phyloP scores from a whole-genome alignment of 2,888 invertebrate species.

The Notodonta ziczac region DNA sequence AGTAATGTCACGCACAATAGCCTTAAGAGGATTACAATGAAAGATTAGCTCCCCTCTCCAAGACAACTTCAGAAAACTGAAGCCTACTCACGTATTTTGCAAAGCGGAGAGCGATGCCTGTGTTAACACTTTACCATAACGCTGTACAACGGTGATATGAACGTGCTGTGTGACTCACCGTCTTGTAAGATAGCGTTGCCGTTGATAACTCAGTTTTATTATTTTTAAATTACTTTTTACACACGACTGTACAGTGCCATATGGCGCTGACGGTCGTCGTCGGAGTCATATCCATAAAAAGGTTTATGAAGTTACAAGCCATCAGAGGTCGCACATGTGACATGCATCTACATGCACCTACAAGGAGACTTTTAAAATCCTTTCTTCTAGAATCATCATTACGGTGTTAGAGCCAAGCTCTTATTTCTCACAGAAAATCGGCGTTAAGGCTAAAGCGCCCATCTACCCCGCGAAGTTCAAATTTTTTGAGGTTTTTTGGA shows the following conservation, averaged over 20 bases:
- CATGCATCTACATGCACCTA: conserved; percentile 25
- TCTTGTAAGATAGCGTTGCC: conserved; percentile 2
- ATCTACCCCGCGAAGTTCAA: no score
- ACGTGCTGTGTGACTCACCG: neutral
- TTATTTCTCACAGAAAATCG: no score
- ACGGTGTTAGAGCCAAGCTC: no score
- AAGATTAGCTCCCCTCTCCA: conserved; percentile 10
- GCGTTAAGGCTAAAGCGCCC: no score
- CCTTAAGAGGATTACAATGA: conserved; percentile 27
- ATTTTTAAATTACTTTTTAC: conserved; percentile 32
- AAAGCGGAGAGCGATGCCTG: conserved; percentile 10
- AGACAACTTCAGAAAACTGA: neutral
- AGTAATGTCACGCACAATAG: conserved; percentile 63
- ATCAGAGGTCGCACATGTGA: conserved; percentile 49
- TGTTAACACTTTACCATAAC: neutral
- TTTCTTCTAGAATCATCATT: no score
- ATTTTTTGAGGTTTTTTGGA: no score
- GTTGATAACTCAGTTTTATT: conserved; percentile 23
- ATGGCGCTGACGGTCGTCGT: conserved; percentile 68
- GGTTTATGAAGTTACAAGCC: conserved; percentile 63
- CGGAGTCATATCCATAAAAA: conserved; percentile 75
- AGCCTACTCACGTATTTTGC: conserved; percentile 16
- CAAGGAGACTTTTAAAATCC: no score
- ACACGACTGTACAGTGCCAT: conserved; percentile 69
- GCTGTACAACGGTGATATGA: neutral